Percentiles rank a stretch among this genome's conserved stretches.
Conservation (phyloP, 2,888 invertebrate species). For the Ischnus inquisitorius region DNA sequence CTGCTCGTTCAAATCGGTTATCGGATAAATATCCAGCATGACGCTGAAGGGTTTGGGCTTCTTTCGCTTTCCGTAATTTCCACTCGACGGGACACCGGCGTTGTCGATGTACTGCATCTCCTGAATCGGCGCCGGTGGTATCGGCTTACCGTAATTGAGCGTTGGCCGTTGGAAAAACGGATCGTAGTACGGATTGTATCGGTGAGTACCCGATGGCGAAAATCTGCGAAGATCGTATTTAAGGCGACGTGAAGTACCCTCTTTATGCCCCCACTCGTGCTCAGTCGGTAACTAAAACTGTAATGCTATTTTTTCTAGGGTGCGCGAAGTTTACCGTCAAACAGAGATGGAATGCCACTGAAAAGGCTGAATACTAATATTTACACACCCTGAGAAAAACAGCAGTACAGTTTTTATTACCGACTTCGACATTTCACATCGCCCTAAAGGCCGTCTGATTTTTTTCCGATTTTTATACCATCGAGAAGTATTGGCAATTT, state of each 20-base stretch:
- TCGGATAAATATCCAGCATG: constrained; percentile 89
- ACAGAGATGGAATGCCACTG: no score
- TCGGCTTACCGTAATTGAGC: constrained; percentile 70
- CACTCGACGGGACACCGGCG: constrained; percentile 65
- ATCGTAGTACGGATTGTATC: constrained; percentile 80
- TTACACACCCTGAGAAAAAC: no score
- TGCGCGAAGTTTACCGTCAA: no score
- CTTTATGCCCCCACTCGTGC: no score
- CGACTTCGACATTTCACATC: no score
- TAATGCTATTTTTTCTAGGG: constrained; percentile 1
- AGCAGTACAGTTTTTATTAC: no score
- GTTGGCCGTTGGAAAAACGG: constrained; percentile 76
- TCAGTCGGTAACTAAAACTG: no score
- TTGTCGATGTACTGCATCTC: constrained; percentile 76
- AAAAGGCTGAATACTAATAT: no score
- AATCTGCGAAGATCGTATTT: constrained; percentile 75
- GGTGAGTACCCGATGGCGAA: constrained; percentile 79
- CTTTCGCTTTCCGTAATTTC: constrained; percentile 73
- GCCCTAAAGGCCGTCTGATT: no score
- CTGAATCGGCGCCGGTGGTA: constrained; percentile 51
- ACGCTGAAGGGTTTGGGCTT: constrained; percentile 88
- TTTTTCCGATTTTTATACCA: no score
- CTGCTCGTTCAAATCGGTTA: constrained; percentile 84
- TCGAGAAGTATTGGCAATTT: no score
- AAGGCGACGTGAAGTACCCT: no score